phyloP scores from a whole-genome alignment of 2,888 invertebrate species.

The Philaethria dido region DNA sequence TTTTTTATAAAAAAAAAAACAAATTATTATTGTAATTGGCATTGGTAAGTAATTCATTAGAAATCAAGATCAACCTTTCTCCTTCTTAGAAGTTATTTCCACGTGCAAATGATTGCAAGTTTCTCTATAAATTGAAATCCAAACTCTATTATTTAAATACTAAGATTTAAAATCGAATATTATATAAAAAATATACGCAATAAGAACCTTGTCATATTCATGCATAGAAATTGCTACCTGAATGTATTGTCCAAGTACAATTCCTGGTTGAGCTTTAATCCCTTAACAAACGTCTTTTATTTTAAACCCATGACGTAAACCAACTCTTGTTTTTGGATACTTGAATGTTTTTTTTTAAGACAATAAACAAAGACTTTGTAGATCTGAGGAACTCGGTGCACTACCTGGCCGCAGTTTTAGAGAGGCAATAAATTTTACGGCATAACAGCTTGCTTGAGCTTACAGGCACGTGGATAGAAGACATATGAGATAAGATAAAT shows the following conservation, averaged over 20 bases:
- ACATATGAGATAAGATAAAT: slow-evolving; percentile 30
- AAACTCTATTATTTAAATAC: not conserved
- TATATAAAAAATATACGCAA: slow-evolving; percentile 35
- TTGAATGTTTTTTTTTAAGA: slow-evolving; percentile 44
- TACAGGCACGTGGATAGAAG: slow-evolving; percentile 37
- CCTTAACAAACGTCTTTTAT: slow-evolving; percentile 72
- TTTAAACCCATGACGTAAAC: slow-evolving; percentile 74
- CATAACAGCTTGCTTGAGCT: slow-evolving; percentile 29
- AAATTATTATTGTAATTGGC: slow-evolving; percentile 3
- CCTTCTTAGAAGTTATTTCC: slow-evolving; percentile 27
- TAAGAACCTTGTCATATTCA: slow-evolving; percentile 52
- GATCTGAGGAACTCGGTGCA: slow-evolving; percentile 31
- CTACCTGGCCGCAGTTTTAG: slow-evolving; percentile 38
- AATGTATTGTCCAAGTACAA: slow-evolving; percentile 68
- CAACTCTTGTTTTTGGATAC: slow-evolving; percentile 60
- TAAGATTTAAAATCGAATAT: slow-evolving; percentile 27
- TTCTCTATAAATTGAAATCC: not conserved
- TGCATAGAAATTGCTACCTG: slow-evolving; percentile 70
- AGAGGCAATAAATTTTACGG: slow-evolving; percentile 39
- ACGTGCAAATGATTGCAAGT: slow-evolving; percentile 21
- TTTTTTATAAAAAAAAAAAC: not conserved
- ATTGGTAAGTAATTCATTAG: slow-evolving; percentile 8
- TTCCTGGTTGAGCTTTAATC: slow-evolving; percentile 74
- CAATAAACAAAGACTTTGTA: slow-evolving; percentile 37
- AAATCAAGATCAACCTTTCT: slow-evolving; percentile 16